Conservation (phyloP, 2,797 vertebrate genomes). For the Phataginus tetradactyla region DNA sequence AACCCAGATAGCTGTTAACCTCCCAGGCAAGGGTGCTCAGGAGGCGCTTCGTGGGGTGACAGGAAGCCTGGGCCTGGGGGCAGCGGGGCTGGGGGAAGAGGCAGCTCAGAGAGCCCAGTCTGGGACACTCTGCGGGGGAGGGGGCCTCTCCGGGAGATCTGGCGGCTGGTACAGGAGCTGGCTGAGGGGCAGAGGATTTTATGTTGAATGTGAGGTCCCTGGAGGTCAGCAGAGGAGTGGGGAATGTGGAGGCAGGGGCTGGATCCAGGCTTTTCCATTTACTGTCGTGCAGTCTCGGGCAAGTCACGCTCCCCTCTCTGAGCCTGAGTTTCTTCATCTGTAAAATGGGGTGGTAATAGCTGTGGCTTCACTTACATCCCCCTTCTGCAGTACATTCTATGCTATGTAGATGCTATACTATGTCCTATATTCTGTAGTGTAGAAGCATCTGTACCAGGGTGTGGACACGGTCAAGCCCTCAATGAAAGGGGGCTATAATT, state of each 20-base stretch:
- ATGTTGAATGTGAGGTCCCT: neutral
- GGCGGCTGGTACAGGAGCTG: neutral
- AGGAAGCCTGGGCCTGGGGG: neutral
- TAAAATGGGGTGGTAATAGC: neutral
- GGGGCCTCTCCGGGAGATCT: neutral
- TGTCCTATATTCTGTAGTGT: neutral
- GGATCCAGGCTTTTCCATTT: neutral
- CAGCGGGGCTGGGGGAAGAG: too few relatives aligned
- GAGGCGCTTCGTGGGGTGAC: neutral
- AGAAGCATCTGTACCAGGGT: neutral
- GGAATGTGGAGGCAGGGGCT: neutral
- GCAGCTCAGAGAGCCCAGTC: neutral
- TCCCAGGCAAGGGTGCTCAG: neutral
- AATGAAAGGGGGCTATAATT: neutral
- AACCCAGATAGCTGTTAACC: neutral
- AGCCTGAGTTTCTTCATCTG: neutral
- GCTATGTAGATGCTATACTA: too few relatives aligned
- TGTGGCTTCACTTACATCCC: neutral
- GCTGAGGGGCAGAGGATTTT: neutral
- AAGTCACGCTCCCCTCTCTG: neutral
- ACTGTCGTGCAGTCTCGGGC: neutral
- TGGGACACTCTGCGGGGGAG: neutral
- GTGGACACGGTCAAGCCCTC: neutral
- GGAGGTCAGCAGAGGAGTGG: neutral
- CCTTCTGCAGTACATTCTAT: neutral